phyloP scores from a whole-genome alignment of 2,888 invertebrate species.

The Morinoia aosen region DNA sequence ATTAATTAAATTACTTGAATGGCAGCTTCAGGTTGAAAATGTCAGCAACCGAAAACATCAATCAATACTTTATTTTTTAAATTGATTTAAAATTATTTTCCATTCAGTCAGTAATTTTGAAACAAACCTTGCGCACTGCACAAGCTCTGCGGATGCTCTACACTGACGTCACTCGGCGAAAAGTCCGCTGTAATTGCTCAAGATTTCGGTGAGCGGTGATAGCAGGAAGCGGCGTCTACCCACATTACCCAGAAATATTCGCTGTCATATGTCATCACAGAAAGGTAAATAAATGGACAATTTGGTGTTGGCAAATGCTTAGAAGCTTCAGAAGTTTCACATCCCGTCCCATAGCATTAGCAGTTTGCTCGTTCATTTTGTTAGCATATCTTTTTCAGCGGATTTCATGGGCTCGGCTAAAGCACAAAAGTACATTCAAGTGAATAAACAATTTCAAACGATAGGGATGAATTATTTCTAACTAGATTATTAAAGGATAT shows the following conservation, averaged over 20 bases:
- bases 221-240: background rate
- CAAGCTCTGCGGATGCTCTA: no score
- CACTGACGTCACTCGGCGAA: no score
- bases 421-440: no score
- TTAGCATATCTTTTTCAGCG: background rate
- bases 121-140: no score
- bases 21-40: no score
- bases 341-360: background rate
- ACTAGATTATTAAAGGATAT: background rate
- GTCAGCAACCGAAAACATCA: no score
- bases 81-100: no score
- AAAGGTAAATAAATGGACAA: background rate
- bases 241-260: background rate
- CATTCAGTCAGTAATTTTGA: no score
- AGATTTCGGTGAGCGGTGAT: background rate
- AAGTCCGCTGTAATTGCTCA: background rate
- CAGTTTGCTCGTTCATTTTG: background rate
- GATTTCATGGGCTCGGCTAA: background rate
- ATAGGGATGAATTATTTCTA: background rate
- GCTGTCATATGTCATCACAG: background rate
- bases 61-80: no score
- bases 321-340: background rate
- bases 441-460: background rate
- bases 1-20: no score
- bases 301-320: background rate